These are phyloP conservation scores for Wasmannia auropunctata DNA, from an alignment of 1,140 invertebrate species.

Conservation along the genomic window DNA sequence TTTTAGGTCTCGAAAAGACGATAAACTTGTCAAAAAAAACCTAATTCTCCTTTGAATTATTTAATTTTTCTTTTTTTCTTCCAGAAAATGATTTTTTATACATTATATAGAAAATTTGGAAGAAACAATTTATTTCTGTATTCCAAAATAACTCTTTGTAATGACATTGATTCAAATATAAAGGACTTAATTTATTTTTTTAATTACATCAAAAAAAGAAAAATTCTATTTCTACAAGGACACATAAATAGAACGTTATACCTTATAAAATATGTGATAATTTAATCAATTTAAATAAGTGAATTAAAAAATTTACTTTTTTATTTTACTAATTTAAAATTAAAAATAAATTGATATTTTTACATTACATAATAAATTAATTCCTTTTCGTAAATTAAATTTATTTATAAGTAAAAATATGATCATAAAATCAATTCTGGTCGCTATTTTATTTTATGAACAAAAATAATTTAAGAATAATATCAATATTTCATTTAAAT, in stretches of 20 bases:
- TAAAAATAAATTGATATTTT: constrained; percentile 1
- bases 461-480: constrained; percentile 21
- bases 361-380: not conserved
- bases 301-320: not conserved
- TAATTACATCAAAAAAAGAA: not conserved
- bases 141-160: not conserved
- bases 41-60: not conserved
- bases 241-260: not conserved
- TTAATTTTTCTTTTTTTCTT: not conserved
- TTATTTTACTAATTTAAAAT: constrained; percentile 7
- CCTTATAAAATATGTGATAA: not conserved
- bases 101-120: not conserved
- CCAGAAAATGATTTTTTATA: not conserved
- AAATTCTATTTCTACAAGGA: not conserved
- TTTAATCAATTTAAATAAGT: not conserved
- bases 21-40: not conserved
- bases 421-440: not conserved
- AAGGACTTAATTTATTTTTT: not conserved
- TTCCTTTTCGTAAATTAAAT: not conserved
- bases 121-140: not conserved
- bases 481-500: not conserved
- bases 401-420: constrained; percentile 11
- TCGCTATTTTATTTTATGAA: constrained; percentile 3
- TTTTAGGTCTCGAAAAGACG: not conserved
- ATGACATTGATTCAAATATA: not conserved